A percentile compares a stretch with the other conserved stretches of the same genome.
These are phyloP conservation scores for Stenchaetothrips biformis DNA, from an alignment of 2,888 invertebrate genomes.

Conservation along the genomic window DNA sequence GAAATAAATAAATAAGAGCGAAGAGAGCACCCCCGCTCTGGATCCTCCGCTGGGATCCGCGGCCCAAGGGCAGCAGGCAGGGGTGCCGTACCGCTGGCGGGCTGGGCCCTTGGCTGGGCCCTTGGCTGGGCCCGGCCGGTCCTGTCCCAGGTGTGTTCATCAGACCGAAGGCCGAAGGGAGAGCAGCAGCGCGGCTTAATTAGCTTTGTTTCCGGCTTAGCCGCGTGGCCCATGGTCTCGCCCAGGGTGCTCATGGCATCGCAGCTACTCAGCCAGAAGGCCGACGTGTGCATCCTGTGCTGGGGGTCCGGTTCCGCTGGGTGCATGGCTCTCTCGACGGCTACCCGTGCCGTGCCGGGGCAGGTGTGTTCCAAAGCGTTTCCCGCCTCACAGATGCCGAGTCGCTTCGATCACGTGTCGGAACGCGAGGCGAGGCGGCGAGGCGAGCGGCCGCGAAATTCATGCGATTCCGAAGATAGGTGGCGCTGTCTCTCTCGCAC, in stretches of 20 bases:
- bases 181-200: background rate
- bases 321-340: too few species aligned
- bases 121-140: background rate
- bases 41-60: too few species aligned
- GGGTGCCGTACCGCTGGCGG: background rate
- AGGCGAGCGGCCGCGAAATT: background rate
- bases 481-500: background rate
- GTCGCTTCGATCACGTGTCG: background rate
- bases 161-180: background rate
- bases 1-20: too few species aligned
- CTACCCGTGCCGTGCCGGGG: background rate
- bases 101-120: background rate
- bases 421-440: background rate
- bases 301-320: too few species aligned
- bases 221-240: background rate
- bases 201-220: conserved; percentile 9
- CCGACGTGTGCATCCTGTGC: background rate
- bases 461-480: background rate
- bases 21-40: too few species aligned
- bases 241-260: background rate
- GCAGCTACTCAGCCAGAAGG: background rate
- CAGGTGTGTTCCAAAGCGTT: background rate
- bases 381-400: background rate
- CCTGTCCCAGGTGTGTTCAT: background rate
- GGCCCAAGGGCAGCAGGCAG: too few species aligned